Conservation (phyloP, 2,113 vertebrate genomes). For the Paramormyrops kingsleyae region DNA sequence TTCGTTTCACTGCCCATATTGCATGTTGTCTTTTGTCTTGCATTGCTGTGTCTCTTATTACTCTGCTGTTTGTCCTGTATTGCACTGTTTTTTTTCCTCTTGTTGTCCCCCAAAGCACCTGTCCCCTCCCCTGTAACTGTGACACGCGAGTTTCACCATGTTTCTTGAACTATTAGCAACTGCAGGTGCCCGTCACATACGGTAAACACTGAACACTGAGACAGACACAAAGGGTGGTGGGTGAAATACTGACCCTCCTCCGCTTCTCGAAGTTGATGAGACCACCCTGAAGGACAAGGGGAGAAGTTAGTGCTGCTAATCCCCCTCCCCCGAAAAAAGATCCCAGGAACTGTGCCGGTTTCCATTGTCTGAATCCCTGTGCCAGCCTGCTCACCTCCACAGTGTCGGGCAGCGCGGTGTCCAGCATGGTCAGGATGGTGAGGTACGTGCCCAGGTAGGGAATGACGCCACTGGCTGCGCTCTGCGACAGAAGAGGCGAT, state of each 20-base stretch:
- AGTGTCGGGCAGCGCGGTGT: conserved; percentile 73
- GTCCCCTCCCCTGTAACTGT: not conserved
- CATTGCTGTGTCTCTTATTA: not conserved
- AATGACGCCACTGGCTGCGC: conserved; percentile 53
- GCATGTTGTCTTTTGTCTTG: not conserved
- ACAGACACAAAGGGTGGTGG: not conserved
- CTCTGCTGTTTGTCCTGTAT: not conserved
- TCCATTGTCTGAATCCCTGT: not conserved
- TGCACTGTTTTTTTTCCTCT: not conserved
- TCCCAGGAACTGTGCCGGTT: not conserved
- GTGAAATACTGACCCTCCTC: conserved; percentile 66
- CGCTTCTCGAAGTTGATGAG: conserved; percentile 87
- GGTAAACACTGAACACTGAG: not conserved
- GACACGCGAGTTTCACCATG: not conserved
- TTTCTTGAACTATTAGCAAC: not conserved
- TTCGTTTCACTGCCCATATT: not conserved
- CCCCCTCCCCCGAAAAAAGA: not conserved
- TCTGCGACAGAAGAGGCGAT: conserved; percentile 36
- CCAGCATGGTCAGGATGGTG: conserved; percentile 80
- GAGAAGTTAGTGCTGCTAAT: not conserved
- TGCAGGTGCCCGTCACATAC: not conserved
- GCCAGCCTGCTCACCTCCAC: conserved; percentile 59
- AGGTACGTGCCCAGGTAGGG: conserved; percentile 85
- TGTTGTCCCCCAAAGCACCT: not conserved
- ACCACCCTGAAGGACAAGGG: conserved; percentile 53